phyloP scores from a whole-genome alignment of 2,888 invertebrate genomes.

The Anoplius nigerrimus region DNA sequence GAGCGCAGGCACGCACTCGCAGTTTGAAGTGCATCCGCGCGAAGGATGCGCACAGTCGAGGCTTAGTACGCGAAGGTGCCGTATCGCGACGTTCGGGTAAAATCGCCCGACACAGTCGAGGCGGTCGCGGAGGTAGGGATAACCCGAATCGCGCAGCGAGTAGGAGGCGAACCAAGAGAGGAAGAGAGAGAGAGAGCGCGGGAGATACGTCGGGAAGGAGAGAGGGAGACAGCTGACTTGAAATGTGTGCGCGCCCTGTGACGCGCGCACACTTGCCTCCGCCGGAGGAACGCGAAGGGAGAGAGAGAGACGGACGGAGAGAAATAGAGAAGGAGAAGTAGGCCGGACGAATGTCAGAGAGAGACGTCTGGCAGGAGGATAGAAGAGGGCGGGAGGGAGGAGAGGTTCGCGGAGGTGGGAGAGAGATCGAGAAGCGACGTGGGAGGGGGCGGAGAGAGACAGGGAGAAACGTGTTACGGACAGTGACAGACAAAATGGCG shows the following conservation, averaged over 20 bases:
- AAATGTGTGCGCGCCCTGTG: conserved; percentile 25
- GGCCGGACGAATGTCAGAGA: neutral
- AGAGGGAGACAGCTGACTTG: conserved; percentile 23
- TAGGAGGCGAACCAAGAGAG: conserved; percentile 12
- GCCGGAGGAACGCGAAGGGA: conserved; percentile 5
- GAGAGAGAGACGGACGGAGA: conserved; percentile 25
- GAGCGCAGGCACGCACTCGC: conserved; percentile 38
- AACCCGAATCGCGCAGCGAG: conserved; percentile 29
- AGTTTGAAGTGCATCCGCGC: conserved; percentile 18
- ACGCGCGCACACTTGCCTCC: conserved; percentile 11
- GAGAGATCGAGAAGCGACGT: neutral
- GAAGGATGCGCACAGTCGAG: conserved; percentile 34
- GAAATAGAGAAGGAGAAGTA: conserved; percentile 13
- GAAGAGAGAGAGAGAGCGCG: conserved; percentile 34
- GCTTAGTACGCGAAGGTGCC: conserved; percentile 42
- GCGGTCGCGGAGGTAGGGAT: conserved; percentile 18
- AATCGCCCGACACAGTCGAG: conserved; percentile 2
- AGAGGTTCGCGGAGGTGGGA: conserved; percentile 19
- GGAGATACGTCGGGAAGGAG: conserved; percentile 31
- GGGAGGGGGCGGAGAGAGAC: conserved; percentile 35
- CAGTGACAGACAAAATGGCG: conserved; percentile 73
- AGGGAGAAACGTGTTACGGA: conserved; percentile 55
- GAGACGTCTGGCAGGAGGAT: neutral
- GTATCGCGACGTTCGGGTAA: conserved; percentile 39
- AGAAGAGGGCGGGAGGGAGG: conserved; percentile 20